These are phyloP conservation scores for Periphyllus acericola DNA, from an alignment of 2,888 invertebrate species.

Conservation along the genomic window DNA sequence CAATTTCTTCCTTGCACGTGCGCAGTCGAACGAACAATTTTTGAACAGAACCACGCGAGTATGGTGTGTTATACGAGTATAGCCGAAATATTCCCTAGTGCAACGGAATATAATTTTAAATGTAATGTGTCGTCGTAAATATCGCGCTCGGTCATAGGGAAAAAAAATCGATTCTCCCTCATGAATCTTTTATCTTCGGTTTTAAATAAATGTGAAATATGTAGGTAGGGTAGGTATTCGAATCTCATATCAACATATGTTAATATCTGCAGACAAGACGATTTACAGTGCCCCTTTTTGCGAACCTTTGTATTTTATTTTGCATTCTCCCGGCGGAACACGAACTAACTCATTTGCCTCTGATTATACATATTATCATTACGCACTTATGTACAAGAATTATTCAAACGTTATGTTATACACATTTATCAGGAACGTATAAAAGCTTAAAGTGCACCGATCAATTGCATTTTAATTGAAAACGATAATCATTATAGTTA, in stretches of 20 bases:
- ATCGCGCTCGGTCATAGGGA: neutral
- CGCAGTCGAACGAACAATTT: too few relatives aligned
- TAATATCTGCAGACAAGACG: conserved; percentile 14
- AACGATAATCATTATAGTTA: too few relatives aligned
- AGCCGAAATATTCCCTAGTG: neutral
- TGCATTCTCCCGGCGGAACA: neutral
- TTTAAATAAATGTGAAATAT: conserved; percentile 21
- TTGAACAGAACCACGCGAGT: too few relatives aligned
- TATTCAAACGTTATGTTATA: neutral
- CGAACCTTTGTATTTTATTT: neutral
- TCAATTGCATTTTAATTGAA: neutral
- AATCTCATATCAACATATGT: neutral
- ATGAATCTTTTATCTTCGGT: neutral
- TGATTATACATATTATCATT: neutral
- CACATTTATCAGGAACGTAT: neutral
- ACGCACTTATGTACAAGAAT: neutral
- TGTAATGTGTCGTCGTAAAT: neutral
- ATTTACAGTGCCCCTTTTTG: conserved; percentile 13
- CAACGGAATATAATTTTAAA: neutral
- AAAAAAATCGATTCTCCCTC: neutral
- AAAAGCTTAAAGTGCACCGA: neutral
- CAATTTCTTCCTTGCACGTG: too few relatives aligned
- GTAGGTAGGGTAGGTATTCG: conserved; percentile 12
- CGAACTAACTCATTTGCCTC: neutral
- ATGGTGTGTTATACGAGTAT: too few relatives aligned